Percentiles rank a stretch among this genome's conserved stretches.
Conservation (phyloP, 2,797 vertebrate species). For the Betta splendens region DNA sequence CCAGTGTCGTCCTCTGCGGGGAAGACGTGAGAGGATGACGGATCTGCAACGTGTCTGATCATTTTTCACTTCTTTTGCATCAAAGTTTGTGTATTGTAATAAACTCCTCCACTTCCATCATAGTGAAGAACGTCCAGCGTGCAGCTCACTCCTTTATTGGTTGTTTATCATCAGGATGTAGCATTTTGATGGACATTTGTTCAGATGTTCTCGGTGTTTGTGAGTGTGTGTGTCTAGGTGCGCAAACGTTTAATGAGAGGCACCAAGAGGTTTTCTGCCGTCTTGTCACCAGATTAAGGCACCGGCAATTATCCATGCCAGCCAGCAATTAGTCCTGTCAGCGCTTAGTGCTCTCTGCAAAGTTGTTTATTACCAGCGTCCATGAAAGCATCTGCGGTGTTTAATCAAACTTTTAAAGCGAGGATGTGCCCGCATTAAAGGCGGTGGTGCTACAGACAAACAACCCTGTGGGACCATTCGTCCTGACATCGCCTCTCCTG, state of each 20-base stretch:
- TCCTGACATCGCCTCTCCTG: background rate
- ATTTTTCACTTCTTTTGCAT: too few relatives aligned
- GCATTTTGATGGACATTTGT: too few relatives aligned
- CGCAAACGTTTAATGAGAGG: constrained; percentile 46
- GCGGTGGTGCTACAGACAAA: constrained; percentile 3
- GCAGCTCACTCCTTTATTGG: background rate
- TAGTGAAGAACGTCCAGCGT: background rate
- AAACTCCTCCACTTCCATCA: constrained; percentile 21
- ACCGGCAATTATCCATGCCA: constrained; percentile 69
- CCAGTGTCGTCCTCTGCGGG: constrained; percentile 90
- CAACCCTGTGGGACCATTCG: background rate
- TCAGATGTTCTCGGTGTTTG: too few relatives aligned
- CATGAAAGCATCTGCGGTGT: constrained; percentile 41
- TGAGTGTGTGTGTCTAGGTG: background rate
- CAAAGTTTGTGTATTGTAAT: constrained; percentile 8
- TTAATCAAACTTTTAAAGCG: constrained; percentile 41
- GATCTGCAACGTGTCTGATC: too few relatives aligned
- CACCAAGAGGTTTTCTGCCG: constrained; percentile 50
- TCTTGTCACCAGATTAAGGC: constrained; percentile 60
- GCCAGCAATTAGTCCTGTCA: constrained; percentile 67
- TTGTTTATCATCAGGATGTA: constrained; percentile 20
- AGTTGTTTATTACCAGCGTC: constrained; percentile 58
- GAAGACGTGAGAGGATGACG: too few relatives aligned
- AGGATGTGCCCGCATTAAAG: constrained; percentile 15
- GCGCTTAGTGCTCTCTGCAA: constrained; percentile 38